Evolutionary conservation across 2,797 vertebrate species (phyloP), one percentile per base, ranked within the genome.

Genomic region (Toxotes lorentzi): DNA sequence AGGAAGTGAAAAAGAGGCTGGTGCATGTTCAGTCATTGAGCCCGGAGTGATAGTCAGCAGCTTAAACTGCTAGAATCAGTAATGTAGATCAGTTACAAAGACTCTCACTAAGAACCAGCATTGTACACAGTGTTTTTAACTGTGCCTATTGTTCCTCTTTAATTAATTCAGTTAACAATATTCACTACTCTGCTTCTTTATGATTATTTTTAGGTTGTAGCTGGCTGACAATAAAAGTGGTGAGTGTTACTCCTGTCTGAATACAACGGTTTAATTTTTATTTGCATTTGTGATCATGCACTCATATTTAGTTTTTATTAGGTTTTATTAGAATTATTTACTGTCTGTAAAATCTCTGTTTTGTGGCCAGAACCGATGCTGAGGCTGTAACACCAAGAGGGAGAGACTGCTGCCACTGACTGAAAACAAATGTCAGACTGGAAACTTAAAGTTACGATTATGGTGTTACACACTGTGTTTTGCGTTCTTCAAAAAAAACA

Each of bases 161-260:
- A 40, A 2, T 1, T 43, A 27, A 38, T 32, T 63, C 43, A 63
- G 0, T 19, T 30, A 19, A 30, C 27, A 38, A 59, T 50, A 40
- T 40, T 85, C 50, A 77, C 45, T 8, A 24, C 8, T 72, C 24
- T 64, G 9, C 6, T 65, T 78, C 30, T 67, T 0, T 65, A 14
- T 41, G 10, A 24, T 54, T 73, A 12, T 79, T 82, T 83, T 35
- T 73, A 91, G 90, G 89, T 74, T 85, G 84, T 43, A 10, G 0
- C 62, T 0, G 1, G 5, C 0, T 0, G 0, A 0, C 16, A 0
- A 12, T 7, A 0, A 0, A 0, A 0, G 0, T 0, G 0, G 87
- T 88, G 59, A 89, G 87, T 87, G 7, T 82, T 45, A 17, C 0
- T n/a, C 9, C 9, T 24, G 2, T 56, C 34, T 34, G 8, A 69